Evolutionary conservation across 2,113 vertebrate genomes (phyloP).

Genomic region (Salminus brasiliensis): DNA sequence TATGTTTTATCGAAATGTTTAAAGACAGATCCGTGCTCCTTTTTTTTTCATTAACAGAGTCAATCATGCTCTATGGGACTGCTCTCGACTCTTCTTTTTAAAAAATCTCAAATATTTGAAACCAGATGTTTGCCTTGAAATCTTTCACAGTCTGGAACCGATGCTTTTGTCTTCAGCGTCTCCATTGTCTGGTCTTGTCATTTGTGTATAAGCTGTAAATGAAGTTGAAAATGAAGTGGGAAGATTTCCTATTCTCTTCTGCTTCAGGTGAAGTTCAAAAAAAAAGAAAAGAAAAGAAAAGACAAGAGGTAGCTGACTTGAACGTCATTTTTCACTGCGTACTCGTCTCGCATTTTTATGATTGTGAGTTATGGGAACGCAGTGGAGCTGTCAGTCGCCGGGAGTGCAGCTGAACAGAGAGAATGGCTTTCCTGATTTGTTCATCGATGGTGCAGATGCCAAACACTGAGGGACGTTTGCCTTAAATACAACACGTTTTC

Average conservation of each 20-base stretch:
- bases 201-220: slow-evolving; percentile 39
- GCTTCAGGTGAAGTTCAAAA: slow-evolving; percentile 1
- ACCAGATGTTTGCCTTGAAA: slow-evolving; percentile 53
- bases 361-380: not conserved
- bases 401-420: slow-evolving; percentile 10
- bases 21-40: not conserved
- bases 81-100: not conserved
- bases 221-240: slow-evolving; percentile 45
- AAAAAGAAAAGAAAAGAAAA: not conserved
- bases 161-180: slow-evolving; percentile 40
- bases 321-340: not conserved
- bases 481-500: slow-evolving; percentile 73
- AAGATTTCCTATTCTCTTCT: slow-evolving; percentile 52
- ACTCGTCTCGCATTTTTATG: slow-evolving; percentile 2
- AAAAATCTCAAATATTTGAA: slow-evolving; percentile 42
- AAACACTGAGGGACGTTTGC: slow-evolving; percentile 31
- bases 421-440: slow-evolving; percentile 10
- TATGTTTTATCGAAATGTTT: slow-evolving; percentile 7
- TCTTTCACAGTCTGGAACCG: slow-evolving; percentile 17
- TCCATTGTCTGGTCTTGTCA: slow-evolving; percentile 41
- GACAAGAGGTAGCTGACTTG: not conserved
- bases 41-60: not conserved
- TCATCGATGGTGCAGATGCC: slow-evolving; percentile 30
- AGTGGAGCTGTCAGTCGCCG: slow-evolving; percentile 6
- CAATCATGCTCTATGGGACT: not conserved